Evolutionary conservation across 2,888 invertebrate species (phyloP).

Genomic region (Branchipolynoe longqiensis): DNA sequence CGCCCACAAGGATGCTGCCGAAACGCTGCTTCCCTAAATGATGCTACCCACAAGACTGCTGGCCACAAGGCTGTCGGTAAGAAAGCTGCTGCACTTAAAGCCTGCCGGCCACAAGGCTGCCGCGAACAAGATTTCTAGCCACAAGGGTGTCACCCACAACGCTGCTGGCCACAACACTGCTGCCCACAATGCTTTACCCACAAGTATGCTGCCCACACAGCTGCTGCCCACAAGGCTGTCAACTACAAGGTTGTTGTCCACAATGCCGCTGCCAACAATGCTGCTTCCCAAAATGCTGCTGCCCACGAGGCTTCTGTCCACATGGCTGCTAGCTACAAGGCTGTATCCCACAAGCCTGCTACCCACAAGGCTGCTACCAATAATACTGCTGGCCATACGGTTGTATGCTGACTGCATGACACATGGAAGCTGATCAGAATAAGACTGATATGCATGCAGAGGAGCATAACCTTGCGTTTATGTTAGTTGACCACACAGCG

Average conservation of each 20-base stretch:
- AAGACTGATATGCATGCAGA: too few species aligned
- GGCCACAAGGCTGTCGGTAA: constrained; percentile 65
- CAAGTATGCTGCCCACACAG: constrained; percentile 67
- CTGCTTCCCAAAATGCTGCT: constrained; percentile 66
- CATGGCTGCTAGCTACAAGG: constrained; percentile 66
- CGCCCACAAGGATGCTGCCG: constrained; percentile 66
- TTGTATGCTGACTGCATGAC: constrained; percentile 22
- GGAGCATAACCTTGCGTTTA: too few species aligned
- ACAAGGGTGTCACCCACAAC: constrained; percentile 21
- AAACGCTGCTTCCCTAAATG: background rate
- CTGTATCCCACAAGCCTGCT: constrained; percentile 58
- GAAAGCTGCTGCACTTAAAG: constrained; percentile 67
- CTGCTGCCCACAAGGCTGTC: constrained; percentile 65
- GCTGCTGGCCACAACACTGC: constrained; percentile 64
- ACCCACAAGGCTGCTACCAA: constrained; percentile 60
- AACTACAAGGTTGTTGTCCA: too few species aligned
- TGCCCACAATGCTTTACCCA: constrained; percentile 65
- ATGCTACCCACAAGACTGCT: too few species aligned
- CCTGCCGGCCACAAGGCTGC: constrained; percentile 66
- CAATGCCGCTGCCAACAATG: constrained; percentile 67
- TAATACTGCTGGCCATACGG: constrained; percentile 62
- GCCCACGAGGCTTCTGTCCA: constrained; percentile 68
- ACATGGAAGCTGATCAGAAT: too few species aligned
- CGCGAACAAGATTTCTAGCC: constrained; percentile 65
- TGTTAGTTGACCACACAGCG: too few species aligned